These are phyloP conservation scores for Luperina nickerlii DNA, from an alignment of 2,888 invertebrate genomes.

Conservation along the genomic window DNA sequence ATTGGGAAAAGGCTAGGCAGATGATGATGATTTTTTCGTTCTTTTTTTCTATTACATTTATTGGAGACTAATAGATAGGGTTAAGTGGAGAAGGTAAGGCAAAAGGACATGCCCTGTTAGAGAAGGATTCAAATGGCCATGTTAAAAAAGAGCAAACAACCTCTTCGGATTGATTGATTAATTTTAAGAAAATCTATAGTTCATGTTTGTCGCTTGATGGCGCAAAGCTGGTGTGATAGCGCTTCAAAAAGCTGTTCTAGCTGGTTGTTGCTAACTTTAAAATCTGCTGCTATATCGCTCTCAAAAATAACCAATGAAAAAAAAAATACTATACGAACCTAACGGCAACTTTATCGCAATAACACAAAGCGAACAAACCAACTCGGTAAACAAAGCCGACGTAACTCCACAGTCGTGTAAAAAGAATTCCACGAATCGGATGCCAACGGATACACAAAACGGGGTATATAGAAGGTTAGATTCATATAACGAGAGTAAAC, in stretches of 20 bases:
- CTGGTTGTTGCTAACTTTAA: not conserved
- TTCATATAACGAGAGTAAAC: not conserved
- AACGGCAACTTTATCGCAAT: not conserved
- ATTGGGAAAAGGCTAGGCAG: no score
- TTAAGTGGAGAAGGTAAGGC: not conserved
- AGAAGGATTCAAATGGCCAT: not conserved
- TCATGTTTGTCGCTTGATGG: not conserved
- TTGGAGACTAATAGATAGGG: no score
- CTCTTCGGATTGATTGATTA: not conserved
- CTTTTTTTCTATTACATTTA: no score
- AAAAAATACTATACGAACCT: not conserved
- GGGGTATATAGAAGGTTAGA: not conserved
- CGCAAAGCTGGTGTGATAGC: not conserved
- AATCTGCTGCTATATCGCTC: not conserved
- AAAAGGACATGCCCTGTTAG: not conserved
- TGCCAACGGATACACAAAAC: conserved; percentile 12
- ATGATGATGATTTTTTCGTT: no score
- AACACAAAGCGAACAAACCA: conserved; percentile 14
- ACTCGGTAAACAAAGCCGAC: not conserved
- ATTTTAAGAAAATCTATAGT: not conserved
- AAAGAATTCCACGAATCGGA: conserved; percentile 29
- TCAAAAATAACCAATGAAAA: not conserved
- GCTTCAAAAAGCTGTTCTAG: not conserved
- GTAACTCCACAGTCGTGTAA: not conserved
- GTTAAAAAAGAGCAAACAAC: not conserved